These are phyloP conservation scores for Halichoeres trimaculatus DNA, from an alignment of 2,113 vertebrate genomes.

Conservation along the genomic window DNA sequence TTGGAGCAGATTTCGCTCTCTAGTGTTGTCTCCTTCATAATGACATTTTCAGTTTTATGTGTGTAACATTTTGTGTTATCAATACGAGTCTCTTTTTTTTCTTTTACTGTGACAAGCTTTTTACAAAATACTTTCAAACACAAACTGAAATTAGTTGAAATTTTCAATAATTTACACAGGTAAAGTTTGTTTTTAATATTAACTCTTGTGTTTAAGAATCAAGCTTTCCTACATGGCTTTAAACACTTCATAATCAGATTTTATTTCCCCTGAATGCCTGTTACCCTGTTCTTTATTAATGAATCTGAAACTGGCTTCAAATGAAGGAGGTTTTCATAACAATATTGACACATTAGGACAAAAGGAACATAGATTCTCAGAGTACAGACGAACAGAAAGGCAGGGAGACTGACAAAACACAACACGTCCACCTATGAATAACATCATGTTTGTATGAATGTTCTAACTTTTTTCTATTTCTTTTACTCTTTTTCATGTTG, in stretches of 20 bases:
- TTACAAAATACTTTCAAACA: neutral
- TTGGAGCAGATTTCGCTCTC: no score
- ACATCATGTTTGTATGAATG: constrained; percentile 36
- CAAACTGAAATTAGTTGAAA: neutral
- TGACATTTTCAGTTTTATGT: no score
- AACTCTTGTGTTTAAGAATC: neutral
- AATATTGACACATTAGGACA: constrained; percentile 30
- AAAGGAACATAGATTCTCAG: constrained; percentile 18
- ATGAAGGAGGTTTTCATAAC: constrained; percentile 41
- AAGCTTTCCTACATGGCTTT: neutral
- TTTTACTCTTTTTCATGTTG: constrained; percentile 27
- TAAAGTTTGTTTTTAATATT: neutral
- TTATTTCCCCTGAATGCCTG: neutral
- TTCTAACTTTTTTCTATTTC: constrained; percentile 16
- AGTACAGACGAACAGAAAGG: constrained; percentile 1
- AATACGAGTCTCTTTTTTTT: neutral
- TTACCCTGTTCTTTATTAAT: neutral
- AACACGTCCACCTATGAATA: constrained; percentile 42
- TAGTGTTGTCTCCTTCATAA: no score
- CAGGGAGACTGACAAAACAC: constrained; percentile 1
- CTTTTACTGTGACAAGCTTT: neutral
- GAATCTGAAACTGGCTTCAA: constrained; percentile 29
- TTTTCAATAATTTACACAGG: neutral
- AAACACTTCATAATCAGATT: neutral
- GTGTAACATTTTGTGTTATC: no score